Evolutionary conservation across 1,140 invertebrate genomes (phyloP), one percentile per base, ranked within the genome.

Genomic region (Stegodyphus dumicola): DNA sequence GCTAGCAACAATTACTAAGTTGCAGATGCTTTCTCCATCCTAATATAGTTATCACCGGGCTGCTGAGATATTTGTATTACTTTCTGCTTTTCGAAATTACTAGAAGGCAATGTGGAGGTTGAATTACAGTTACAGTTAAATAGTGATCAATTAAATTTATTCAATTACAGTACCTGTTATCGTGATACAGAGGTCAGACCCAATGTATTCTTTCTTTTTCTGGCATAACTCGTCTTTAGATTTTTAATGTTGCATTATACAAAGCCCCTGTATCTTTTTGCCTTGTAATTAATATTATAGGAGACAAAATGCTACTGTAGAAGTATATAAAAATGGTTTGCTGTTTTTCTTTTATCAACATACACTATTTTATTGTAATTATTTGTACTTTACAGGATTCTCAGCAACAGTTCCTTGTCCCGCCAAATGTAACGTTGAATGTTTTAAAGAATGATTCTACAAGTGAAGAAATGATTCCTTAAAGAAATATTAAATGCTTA

Each of bases 391-490:
- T 78, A 13, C 15, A 86, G 84, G 69, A 74, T 71, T 73, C 66
- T 64, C 67, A 64, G 2, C 84, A 71, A 74, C 77, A 73, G 56
- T 73, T 78, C 49, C 84, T 78, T 60, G 49, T 77, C 15, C 65
- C 84, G 56, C 70, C 84, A 78, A 86, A 78, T 74, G 70, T 74
- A 48, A 73, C 84, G 66, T 17, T 73, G 49, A 78, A 64, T 86
- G 78, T 86, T 73, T n/a, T 79, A 78, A 78, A 86, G 49, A 86
- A 54, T 74, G 84, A 86, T 52, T 66, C 84, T 78, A 73, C 84
- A n/a, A 65, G 52, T 74, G 84, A 86, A 74, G 84, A 86, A 79
- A 86, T 86, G 84, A 86, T 74, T 86, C 54, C 84, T 56, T 86
- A 74, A 79, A 49, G 56, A 60, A 33, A 33, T 33, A 33, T 33